A percentile compares a stretch with the other conserved stretches of the same genome.
Evolutionary conservation across 2,888 invertebrate species (phyloP).

Genomic region (Anthophora plumipes): DNA sequence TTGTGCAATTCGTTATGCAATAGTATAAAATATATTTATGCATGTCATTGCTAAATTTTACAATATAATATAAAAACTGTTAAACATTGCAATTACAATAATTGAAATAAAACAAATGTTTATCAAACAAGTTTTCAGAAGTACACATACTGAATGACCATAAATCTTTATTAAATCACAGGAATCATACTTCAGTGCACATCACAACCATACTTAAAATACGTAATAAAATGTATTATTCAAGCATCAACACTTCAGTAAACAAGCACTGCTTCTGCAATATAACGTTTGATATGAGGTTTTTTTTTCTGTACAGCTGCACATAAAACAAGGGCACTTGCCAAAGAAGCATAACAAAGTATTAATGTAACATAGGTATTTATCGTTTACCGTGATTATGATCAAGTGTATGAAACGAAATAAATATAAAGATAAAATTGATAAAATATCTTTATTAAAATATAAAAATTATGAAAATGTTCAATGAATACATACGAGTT

Average conservation of each 20-base stretch:
- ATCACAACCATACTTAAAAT: constrained; percentile 21
- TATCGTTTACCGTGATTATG: background rate
- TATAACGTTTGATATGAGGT: constrained; percentile 13
- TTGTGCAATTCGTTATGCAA: constrained; percentile 27
- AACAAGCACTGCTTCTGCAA: constrained; percentile 40
- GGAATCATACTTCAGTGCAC: constrained; percentile 33
- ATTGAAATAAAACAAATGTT: constrained; percentile 24
- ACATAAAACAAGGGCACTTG: constrained; percentile 1
- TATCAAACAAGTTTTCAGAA: constrained; percentile 7
- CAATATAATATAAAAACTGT: constrained; percentile 20
- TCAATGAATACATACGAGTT: constrained; percentile 30
- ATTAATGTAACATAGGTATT: constrained; percentile 4
- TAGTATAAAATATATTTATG: constrained; percentile 22
- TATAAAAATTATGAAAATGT: constrained; percentile 13
- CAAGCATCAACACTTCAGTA: constrained; percentile 35
- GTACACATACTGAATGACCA: constrained; percentile 13
- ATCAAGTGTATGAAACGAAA: constrained; percentile 4
- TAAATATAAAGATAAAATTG: background rate
- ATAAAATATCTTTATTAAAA: constrained; percentile 5
- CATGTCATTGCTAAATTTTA: constrained; percentile 7
- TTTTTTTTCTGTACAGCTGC: constrained; percentile 3
- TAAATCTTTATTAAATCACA: constrained; percentile 19
- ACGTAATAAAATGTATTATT: constrained; percentile 33
- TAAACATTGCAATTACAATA: constrained; percentile 30
- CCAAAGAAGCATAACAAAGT: constrained; percentile 6